Percentiles rank a stretch among this genome's conserved stretches.
These are phyloP conservation scores for Micropoecilia bifurca DNA, from an alignment of 2,797 vertebrate species.

Conservation along the genomic window DNA sequence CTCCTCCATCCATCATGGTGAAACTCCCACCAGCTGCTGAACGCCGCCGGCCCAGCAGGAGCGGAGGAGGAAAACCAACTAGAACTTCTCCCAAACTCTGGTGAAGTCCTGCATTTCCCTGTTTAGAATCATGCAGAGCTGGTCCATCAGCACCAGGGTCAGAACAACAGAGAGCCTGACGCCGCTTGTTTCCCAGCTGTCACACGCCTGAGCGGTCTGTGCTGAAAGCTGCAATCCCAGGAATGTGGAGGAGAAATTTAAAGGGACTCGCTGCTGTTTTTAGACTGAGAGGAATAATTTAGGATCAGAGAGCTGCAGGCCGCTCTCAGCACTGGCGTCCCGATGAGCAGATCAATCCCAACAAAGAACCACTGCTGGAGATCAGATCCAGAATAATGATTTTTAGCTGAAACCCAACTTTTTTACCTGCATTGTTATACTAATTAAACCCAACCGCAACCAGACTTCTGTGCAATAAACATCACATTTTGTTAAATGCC, in stretches of 20 bases:
- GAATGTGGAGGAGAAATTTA: conserved; percentile 39
- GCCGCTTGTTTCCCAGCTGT: conserved; percentile 5
- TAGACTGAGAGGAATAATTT: conserved; percentile 30
- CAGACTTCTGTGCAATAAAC: too few relatives aligned
- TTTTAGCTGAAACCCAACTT: too few relatives aligned
- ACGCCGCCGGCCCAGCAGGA: conserved; percentile 41
- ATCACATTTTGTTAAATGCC: too few relatives aligned
- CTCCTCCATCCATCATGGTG: conserved; percentile 17
- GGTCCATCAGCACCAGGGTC: neutral
- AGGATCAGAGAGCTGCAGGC: conserved; percentile 1
- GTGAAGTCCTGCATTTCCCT: neutral
- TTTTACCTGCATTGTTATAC: too few relatives aligned
- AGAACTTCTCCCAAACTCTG: conserved; percentile 3
- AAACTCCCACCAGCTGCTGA: conserved; percentile 48
- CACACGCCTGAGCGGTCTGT: neutral
- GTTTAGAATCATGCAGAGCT: neutral
- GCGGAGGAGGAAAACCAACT: conserved; percentile 37
- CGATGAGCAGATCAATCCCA: neutral
- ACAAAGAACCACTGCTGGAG: neutral
- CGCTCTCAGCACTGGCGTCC: neutral
- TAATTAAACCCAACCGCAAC: too few relatives aligned
- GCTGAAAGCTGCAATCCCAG: conserved; percentile 23
- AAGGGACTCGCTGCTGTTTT: conserved; percentile 36
- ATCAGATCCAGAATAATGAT: neutral
- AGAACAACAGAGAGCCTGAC: neutral